phyloP scores from a whole-genome alignment of 2,797 vertebrate genomes.

The Cossypha caffra region DNA sequence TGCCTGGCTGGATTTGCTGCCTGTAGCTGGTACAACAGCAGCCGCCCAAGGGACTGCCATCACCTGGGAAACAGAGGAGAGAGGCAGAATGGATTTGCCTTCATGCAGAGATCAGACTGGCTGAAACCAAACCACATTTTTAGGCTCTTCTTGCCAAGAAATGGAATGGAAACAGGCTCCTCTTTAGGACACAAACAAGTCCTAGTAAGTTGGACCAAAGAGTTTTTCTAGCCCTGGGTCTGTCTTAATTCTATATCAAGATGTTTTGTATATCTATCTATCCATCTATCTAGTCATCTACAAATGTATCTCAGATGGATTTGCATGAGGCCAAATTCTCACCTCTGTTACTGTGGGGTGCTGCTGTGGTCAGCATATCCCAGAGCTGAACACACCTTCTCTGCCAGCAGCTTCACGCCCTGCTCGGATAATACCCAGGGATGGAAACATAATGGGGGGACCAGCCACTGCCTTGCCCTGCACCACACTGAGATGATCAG shows the following conservation, averaged over 20 bases:
- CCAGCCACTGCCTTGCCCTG: neutral
- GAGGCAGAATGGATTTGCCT: neutral
- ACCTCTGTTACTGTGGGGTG: neutral
- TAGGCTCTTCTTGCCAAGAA: neutral
- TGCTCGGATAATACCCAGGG: fast-evolving
- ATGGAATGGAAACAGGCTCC: neutral
- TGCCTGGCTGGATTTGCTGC: neutral
- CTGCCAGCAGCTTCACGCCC: neutral
- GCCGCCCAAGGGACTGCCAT: neutral
- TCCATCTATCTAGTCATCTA: neutral
- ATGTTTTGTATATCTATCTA: neutral
- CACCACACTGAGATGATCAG: neutral
- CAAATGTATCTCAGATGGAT: neutral
- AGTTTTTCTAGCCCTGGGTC: neutral
- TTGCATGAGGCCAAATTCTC: neutral
- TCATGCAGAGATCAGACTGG: neutral
- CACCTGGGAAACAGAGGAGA: neutral
- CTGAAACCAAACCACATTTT: neutral
- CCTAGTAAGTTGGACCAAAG: neutral
- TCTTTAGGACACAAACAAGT: neutral
- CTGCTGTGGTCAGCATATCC: neutral
- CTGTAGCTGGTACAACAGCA: neutral
- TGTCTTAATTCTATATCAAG: neutral
- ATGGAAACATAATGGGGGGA: fast-evolving
- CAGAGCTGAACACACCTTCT: neutral